Base-by-base conservation (phyloP, 2,113 vertebrate species). In the Nerophis ophidion region DNA sequence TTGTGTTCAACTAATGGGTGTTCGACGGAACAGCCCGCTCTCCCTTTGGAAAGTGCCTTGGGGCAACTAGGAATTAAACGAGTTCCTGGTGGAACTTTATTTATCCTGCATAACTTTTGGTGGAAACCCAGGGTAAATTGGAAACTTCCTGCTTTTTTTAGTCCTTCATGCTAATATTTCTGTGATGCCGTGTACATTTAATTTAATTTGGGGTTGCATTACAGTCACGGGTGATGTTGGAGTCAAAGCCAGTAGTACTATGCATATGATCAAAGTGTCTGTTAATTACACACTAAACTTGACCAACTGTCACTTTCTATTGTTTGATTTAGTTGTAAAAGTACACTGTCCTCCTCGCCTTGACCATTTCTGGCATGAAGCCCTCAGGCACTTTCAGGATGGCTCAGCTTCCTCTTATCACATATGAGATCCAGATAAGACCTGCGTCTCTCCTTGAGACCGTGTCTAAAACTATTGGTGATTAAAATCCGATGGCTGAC, bases 351-450 rank as follows among this genome's bases (percentile, higher is more conserved):
- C 60, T 61, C 59, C 52, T 7, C 54, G 48, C 52, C 3, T 60
- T 57, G 61, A 60, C 57, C 34, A 54, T 58, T 65, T 53, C 70
- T 80, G 70, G 68, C 75, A 60, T 33, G 50, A 38, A 52, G 44
- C 61, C 79, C 59, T 71, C 46, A 48, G 74, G 77, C 61, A 8
- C 58, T 71, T 75, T 71, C 62, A 60, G 71, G 68, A 80, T 70
- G 71, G 72, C 75, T 84, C 61, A 57, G 81, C 80, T 85, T 84
- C 68, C 75, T 78, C 81, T 84, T 68, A 79, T 79, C 81, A 67
- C 74, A 70, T 81, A 87, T 87, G 78, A 72, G 75, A 84, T 82
- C 81, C 82, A 86, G 82, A 88, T 85, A 83, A 86, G 76, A 68
- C 33, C 74, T 51, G 42, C 53, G 61, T 60, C 64, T 63, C 63